phyloP scores from a whole-genome alignment of 2,113 vertebrate species.

The Isurus oxyrinchus region DNA sequence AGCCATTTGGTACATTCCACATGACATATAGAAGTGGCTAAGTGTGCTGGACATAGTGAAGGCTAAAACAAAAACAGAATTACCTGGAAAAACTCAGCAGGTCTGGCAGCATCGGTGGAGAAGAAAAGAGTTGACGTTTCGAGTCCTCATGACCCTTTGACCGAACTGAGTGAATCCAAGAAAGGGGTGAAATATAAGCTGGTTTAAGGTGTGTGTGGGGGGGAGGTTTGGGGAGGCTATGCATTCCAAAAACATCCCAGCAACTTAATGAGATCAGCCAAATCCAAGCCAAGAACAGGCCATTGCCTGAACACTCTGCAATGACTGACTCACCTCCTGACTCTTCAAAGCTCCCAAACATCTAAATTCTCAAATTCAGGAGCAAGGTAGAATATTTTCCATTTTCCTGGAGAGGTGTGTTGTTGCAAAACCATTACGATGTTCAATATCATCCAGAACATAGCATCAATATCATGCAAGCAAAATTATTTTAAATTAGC shows the following conservation, averaged over 20 bases:
- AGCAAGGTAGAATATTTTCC: not conserved
- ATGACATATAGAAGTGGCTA: not conserved
- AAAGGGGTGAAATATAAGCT: too few species aligned
- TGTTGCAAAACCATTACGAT: not conserved
- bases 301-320: not conserved
- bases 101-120: too few species aligned
- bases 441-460: not conserved
- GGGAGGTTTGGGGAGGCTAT: too few species aligned
- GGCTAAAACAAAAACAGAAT: too few species aligned
- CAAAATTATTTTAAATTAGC: not conserved
- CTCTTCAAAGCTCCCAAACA: not conserved
- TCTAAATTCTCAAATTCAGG: not conserved
- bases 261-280: not conserved
- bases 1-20: not conserved
- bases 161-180: too few species aligned
- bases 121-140: too few species aligned
- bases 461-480: not conserved
- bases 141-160: too few species aligned
- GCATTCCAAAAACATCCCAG: not conserved
- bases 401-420: not conserved
- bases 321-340: not conserved
- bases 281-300: not conserved
- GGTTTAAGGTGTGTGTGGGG: too few species aligned
- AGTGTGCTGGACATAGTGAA: not conserved
- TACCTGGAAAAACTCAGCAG: too few species aligned